Conservation (phyloP, 92 coral and sea anemone species). For the Umimayanthus kanabou region DNA sequence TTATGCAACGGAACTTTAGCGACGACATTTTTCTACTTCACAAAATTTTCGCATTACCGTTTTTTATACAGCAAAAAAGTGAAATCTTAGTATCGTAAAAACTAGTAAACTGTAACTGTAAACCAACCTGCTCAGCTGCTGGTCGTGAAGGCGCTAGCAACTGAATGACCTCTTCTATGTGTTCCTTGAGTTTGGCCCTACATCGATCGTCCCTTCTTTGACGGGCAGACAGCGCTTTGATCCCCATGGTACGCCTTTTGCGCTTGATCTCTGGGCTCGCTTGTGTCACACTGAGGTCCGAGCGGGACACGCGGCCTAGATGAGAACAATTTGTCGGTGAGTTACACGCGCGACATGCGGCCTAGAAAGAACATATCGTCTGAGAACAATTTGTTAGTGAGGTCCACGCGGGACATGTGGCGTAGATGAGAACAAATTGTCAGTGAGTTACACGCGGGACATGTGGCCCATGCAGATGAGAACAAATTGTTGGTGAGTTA, state of each 20-base stretch:
- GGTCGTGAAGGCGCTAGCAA: conserved; percentile 50
- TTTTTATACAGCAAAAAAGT: too few species aligned
- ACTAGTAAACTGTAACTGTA: background rate
- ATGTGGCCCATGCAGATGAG: too few species aligned
- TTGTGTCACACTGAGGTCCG: conserved; percentile 47
- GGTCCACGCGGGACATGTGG: conserved; percentile 47
- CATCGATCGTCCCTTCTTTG: conserved; percentile 75
- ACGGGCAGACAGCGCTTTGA: conserved; percentile 80
- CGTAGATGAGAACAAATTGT: conserved; percentile 35
- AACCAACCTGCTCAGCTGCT: conserved; percentile 48
- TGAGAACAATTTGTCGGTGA: background rate
- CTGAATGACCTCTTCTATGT: conserved; percentile 60
- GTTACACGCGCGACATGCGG: too few species aligned
- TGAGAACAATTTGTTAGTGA: background rate
- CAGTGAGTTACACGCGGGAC: too few species aligned
- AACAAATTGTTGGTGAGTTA: too few species aligned
- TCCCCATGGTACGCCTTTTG: conserved; percentile 76
- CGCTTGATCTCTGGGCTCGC: conserved; percentile 59
- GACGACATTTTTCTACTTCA: too few species aligned
- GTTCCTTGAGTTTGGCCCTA: conserved; percentile 73
- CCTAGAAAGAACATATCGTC: too few species aligned
- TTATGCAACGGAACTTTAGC: too few species aligned
- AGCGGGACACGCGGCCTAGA: conserved; percentile 51
- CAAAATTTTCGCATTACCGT: too few species aligned
- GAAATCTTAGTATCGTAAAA: background rate